Base-by-base conservation (phyloP, 2,888 invertebrate genomes). In the Copidosoma aretas region DNA sequence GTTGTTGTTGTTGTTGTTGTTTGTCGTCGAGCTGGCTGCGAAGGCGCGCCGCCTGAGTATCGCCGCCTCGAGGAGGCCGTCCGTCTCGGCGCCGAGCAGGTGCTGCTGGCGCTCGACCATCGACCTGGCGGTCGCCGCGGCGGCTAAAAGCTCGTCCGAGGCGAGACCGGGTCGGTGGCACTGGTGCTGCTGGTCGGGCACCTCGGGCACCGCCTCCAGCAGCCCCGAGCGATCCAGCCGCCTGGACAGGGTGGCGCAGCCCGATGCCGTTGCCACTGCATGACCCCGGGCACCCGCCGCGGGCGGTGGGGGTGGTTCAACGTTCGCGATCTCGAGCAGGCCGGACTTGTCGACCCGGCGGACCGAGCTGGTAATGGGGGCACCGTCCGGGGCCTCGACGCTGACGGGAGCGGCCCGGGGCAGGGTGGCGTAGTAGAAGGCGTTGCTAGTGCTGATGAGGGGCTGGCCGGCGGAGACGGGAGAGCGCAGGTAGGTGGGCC, bases 311-410 rank as follows among this genome's bases (percentile, higher is more conserved):
- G 24, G 64, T 32, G 25, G 77, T 72, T 67, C 80, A 75, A 60
- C 73, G 43, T 49, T 79, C 74, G 52, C 79, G 67, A 82, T 79
- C 49, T 82, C 82, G 5, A 82, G 71, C 10, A 83, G 72, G 15
- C 83, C 82, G 8, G 82, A 82, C 52, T 80, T 78, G 70, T 82
- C 82, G 64, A 82, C 76, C 5, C 82, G 79, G 19, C 82, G 75
- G 12, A 80, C 77, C 5, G 79, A 74, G 24, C 78, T 75, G 24
- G 76, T 71, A 5, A 72, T 66, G n/a, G 73, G 70, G 22, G 74
- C 75, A 8, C 75, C 76, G 43, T 79, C 77, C 59, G 75, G 73
- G 1, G 41, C 5, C 14, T 53, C n/a, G 15, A 73, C 74, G 2
- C 66, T 65, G 24, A 59, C 63, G 74, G 63, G 53, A 25, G 19